Conservation (phyloP, 2,888 invertebrate genomes). For the Platycheirus rosarum region DNA sequence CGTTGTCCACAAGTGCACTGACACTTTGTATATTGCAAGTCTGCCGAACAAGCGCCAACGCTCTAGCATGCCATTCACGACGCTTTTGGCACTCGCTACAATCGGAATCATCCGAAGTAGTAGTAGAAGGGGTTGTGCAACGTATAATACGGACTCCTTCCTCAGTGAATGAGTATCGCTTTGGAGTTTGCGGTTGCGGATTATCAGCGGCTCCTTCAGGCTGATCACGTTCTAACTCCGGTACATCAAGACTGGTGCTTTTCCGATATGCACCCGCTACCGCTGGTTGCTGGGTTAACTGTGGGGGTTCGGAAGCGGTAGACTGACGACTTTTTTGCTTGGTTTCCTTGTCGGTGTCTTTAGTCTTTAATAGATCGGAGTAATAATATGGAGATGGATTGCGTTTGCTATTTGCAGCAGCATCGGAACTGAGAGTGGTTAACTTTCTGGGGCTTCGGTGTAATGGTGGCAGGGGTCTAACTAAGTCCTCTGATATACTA, state of each 20-base stretch:
- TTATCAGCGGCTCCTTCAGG: constrained; percentile 61
- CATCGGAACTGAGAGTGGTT: constrained; percentile 74
- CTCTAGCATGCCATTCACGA: constrained; percentile 82
- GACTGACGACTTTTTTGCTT: constrained; percentile 81
- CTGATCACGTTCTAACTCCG: constrained; percentile 81
- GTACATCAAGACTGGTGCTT: constrained; percentile 89
- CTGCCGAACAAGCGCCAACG: constrained; percentile 82
- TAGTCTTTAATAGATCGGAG: constrained; percentile 87
- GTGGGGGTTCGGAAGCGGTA: constrained; percentile 83
- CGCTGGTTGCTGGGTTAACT: constrained; percentile 79
- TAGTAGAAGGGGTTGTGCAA: constrained; percentile 82
- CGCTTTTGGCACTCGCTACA: constrained; percentile 83
- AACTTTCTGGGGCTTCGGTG: constrained; percentile 81
- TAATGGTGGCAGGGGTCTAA: constrained; percentile 82
- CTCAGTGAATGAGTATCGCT: constrained; percentile 88
- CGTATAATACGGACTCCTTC: constrained; percentile 85
- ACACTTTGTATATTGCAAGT: constrained; percentile 81
- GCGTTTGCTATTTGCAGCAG: constrained; percentile 83
- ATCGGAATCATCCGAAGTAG: constrained; percentile 83
- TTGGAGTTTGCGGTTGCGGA: constrained; percentile 81
- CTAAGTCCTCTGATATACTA: constrained; percentile 85
- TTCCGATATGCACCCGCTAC: constrained; percentile 85
- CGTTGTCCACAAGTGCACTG: constrained; percentile 70
- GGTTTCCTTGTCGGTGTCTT: constrained; percentile 78
- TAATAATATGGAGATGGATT: constrained; percentile 93